Base-by-base conservation (phyloP, 2,113 vertebrate genomes). In the Psittacara wagleri region DNA sequence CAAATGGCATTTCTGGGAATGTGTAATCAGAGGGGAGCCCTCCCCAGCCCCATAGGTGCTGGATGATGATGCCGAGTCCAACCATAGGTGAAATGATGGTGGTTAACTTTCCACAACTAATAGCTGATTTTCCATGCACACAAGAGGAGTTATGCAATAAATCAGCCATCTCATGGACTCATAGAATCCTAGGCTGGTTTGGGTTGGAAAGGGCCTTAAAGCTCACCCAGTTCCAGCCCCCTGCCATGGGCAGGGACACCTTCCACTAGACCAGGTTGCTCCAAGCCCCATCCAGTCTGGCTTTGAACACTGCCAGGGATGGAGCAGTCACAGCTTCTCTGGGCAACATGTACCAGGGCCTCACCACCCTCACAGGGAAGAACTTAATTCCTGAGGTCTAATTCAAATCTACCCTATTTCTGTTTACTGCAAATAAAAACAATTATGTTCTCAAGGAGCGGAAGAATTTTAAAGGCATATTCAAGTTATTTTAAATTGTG, bases 81-180 rank as follows among this genome's bases (percentile, higher is more conserved):
- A 80, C 70, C 2, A 18, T 23, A 35, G 37, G 67, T 39, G 84
- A 85, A 92, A 91, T 35, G 17, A 35, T 86, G 84, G 33, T 92
- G 69, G 43, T 23, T 78, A 51, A 73, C 81, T 92, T 49, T 78
- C 78, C 78, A n/a, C 31, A 52, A 67, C 59, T 44, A 52, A 86
- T 13, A 80, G 86, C 29, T 88, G 62, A 69, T 59, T 89, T 85
- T 63, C 92, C 77, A 43, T 7, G 24, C 22, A 48, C 57, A 28
- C n/a, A 49, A 76, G 69, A 89, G 84, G 79, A 86, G 69, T 92
- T 80, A 69, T 59, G 90, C 83, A 76, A 31, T 63, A 92, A 90
- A 73, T 79, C 92, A 92, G 82, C 93, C 78, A 15, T 23, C 57
- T n/a, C 33, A 59, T 59, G 57, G 33, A n/a, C 33, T n/a, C 33